A percentile compares a stretch with the other conserved stretches of the same genome.
These are phyloP conservation scores for Eulithis testata DNA, from an alignment of 2,888 invertebrate species.

Conservation along the genomic window DNA sequence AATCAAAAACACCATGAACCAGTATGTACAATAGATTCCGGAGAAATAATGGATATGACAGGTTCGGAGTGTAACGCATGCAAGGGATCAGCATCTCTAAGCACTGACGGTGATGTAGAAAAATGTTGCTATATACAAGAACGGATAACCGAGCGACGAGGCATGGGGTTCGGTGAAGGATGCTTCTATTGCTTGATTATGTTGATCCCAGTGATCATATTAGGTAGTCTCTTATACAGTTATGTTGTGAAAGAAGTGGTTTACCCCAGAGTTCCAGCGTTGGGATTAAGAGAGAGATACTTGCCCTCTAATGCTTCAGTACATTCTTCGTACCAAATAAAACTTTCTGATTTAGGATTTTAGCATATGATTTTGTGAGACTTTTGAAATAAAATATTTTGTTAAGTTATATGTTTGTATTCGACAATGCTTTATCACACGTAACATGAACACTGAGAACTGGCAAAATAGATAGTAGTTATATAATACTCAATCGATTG, in stretches of 20 bases:
- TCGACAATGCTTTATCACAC: not conserved
- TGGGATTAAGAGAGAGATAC: not conserved
- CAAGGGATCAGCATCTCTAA: not conserved
- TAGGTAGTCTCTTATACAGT: constrained; percentile 56
- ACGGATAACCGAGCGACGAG: constrained; percentile 34
- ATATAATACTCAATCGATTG: too few species aligned
- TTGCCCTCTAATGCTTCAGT: not conserved
- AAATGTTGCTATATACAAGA: constrained; percentile 8
- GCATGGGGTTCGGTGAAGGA: constrained; percentile 58
- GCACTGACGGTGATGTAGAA: constrained; percentile 31
- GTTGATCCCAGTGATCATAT: constrained; percentile 61
- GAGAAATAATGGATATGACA: not conserved
- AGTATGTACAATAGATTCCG: constrained; percentile 4
- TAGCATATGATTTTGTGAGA: not conserved
- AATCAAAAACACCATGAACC: not conserved
- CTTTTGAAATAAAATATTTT: not conserved
- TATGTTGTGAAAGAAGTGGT: constrained; percentile 51
- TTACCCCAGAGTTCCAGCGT: not conserved
- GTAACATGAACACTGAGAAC: too few species aligned
- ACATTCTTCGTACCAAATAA: not conserved
- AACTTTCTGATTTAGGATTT: constrained; percentile 20
- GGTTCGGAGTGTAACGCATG: constrained; percentile 1
- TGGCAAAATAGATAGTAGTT: too few species aligned
- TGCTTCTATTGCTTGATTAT: constrained; percentile 60
- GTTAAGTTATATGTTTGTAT: not conserved